phyloP scores from a whole-genome alignment of 2,797 vertebrate species.

The Urosaurus nigricauda region DNA sequence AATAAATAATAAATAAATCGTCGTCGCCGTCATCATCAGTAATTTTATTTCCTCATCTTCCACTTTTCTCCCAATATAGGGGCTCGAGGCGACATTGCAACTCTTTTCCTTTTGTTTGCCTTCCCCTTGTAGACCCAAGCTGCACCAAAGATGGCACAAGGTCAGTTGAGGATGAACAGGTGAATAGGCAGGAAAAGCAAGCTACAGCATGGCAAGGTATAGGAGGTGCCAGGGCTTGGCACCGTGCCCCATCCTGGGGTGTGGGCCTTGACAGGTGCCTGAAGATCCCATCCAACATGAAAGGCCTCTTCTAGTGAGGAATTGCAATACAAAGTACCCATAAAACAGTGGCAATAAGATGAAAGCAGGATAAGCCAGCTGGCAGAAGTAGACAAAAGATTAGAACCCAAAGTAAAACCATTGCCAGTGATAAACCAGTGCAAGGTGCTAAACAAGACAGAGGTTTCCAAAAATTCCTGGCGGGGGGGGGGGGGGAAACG shows the following conservation, averaged over 20 bases:
- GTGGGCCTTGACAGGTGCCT: neutral
- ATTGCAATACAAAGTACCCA: neutral
- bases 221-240: neutral
- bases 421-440: no score
- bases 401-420: neutral
- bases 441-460: no score
- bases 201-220: neutral
- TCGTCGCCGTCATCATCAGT: no score
- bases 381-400: neutral
- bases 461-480: neutral
- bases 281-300: neutral
- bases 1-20: no score
- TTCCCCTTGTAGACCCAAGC: neutral
- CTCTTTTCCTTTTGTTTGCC: neutral
- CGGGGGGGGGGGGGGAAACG: no score
- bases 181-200: neutral
- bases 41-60: no score
- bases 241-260: neutral
- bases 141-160: neutral
- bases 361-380: neutral
- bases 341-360: neutral
- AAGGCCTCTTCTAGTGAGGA: neutral
- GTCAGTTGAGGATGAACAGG: neutral
- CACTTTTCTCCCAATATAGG: no score
- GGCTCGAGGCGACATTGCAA: no score